Evolutionary conservation across 2,888 invertebrate genomes (phyloP).

Genomic region (Conus canariensis): DNA sequence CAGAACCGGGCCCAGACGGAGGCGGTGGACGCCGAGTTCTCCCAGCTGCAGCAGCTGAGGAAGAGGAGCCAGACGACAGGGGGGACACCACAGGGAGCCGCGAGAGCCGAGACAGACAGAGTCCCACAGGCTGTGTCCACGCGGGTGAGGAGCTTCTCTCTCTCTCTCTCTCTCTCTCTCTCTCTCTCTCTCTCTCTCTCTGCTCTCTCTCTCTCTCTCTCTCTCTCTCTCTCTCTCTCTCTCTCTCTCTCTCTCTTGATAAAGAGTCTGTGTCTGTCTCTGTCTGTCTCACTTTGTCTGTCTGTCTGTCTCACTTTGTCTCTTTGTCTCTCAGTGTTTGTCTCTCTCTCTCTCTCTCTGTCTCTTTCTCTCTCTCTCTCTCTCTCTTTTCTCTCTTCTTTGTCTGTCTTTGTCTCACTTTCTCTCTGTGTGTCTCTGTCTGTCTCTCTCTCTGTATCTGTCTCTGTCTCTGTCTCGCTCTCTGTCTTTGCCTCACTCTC

Average conservation of each 20-base stretch:
- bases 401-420: no score
- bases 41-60: neutral
- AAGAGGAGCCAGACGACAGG: neutral
- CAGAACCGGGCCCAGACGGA: constrained; percentile 24
- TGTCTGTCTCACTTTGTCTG: no score
- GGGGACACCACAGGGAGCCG: neutral
- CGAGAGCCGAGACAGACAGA: neutral
- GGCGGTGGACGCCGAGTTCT: constrained; percentile 13
- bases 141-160: neutral
- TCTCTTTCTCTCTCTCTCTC: no score
- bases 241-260: neutral
- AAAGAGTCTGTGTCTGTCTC: no score
- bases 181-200: neutral
- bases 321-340: no score
- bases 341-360: no score
- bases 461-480: no score
- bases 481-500: no score
- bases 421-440: no score
- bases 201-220: neutral
- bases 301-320: no score
- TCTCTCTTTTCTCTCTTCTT: no score
- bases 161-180: neutral
- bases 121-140: neutral
- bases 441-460: no score
- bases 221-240: neutral